Conservation (phyloP, 2,888 invertebrate genomes). For the Pandemis cinnamomeana region DNA sequence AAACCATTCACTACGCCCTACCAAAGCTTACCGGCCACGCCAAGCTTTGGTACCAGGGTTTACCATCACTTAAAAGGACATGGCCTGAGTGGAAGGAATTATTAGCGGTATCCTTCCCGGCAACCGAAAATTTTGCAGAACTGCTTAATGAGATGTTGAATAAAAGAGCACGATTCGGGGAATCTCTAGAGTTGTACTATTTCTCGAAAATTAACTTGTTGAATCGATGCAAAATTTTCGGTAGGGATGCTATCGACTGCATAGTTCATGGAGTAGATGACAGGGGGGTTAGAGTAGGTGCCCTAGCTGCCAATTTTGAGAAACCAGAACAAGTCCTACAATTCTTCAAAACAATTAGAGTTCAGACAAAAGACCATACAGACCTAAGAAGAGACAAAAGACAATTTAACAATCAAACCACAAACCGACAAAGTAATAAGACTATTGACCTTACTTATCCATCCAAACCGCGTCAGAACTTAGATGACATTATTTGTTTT, state of each 20-base stretch:
- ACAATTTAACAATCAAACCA: no score
- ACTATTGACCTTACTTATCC: no score
- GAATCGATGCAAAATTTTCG: constrained; percentile 33
- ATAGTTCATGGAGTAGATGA: constrained; percentile 41
- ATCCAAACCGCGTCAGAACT: no score
- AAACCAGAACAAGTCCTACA: constrained; percentile 20
- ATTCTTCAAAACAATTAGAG: no score
- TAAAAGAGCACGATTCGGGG: constrained; percentile 29
- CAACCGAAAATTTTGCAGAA: constrained; percentile 41
- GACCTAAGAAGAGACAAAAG: no score
- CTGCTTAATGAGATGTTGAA: constrained; percentile 43
- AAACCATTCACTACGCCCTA: neutral
- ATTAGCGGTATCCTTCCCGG: constrained; percentile 36
- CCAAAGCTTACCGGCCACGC: neutral
- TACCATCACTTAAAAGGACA: neutral
- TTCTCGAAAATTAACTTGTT: constrained; percentile 43
- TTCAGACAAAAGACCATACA: no score
- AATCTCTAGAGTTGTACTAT: constrained; percentile 44
- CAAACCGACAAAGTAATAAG: no score
- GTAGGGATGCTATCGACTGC: constrained; percentile 37
- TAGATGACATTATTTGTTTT: no score
- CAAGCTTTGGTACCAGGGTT: neutral
- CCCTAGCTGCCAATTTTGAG: constrained; percentile 3
- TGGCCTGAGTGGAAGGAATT: constrained; percentile 21
- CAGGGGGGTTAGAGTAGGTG: constrained; percentile 34